Percentiles rank a stretch among this genome's conserved stretches.
These are phyloP conservation scores for Myoxocephalus aenaeus DNA, from an alignment of 2,797 vertebrate species.

Conservation along the genomic window DNA sequence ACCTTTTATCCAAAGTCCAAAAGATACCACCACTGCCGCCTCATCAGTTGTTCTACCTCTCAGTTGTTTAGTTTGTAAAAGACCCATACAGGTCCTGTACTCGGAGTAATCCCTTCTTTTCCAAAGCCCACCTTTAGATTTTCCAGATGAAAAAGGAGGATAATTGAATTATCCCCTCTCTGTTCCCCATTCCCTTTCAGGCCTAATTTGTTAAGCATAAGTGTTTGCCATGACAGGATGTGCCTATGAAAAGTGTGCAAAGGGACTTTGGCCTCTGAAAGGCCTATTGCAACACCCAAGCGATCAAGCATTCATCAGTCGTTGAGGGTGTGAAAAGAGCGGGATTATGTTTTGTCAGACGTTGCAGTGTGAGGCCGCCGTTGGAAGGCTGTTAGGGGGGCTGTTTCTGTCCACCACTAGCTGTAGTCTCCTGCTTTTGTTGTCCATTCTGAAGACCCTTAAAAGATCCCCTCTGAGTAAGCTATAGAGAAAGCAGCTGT, in stretches of 20 bases:
- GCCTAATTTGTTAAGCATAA: conserved; percentile 94
- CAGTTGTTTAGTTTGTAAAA: conserved; percentile 79
- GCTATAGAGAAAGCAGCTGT: conserved; percentile 87
- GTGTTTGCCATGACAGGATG: conserved; percentile 91
- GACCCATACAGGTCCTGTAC: conserved; percentile 87
- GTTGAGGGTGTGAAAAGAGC: conserved; percentile 85
- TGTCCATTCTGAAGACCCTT: conserved; percentile 87
- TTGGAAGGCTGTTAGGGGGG: conserved; percentile 32
- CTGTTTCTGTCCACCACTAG: conserved; percentile 84
- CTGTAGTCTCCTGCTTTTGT: conserved; percentile 90
- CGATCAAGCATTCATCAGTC: conserved; percentile 92
- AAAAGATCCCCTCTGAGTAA: conserved; percentile 81
- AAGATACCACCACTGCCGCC: conserved; percentile 32
- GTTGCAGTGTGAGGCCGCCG: conserved; percentile 74
- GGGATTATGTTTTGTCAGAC: conserved; percentile 90
- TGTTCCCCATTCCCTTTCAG: conserved; percentile 82
- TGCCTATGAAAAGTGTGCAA: conserved; percentile 78
- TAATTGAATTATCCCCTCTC: conserved; percentile 93
- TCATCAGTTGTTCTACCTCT: conserved; percentile 35
- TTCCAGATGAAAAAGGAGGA: conserved; percentile 78
- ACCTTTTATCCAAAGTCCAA: conserved; percentile 54
- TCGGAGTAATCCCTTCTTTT: conserved; percentile 86
- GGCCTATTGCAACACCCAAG: conserved; percentile 90
- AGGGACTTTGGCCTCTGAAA: conserved; percentile 89
- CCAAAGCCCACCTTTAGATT: conserved; percentile 82